Percentiles rank a stretch among this genome's conserved stretches.
These are phyloP conservation scores for Halcyon chelicuti DNA, from an alignment of 2,797 vertebrate species.

Conservation along the genomic window DNA sequence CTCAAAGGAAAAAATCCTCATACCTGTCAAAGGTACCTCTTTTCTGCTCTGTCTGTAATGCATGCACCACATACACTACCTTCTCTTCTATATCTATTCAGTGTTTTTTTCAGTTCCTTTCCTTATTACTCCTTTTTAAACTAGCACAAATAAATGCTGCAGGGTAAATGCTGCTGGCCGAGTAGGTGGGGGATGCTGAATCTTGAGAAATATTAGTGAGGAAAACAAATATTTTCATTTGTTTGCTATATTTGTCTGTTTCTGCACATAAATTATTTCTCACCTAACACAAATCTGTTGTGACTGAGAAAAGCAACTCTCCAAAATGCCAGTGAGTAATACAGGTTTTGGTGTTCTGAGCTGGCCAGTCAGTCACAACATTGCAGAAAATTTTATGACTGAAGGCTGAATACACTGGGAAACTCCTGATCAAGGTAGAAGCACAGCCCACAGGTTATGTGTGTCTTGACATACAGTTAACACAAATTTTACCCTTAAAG, in stretches of 20 bases:
- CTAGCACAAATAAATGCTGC: background rate
- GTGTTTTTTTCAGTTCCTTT: background rate
- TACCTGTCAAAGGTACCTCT: background rate
- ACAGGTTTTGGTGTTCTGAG: background rate
- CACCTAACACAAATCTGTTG: accelerated
- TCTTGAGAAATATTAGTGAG: background rate
- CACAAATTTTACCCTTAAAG: background rate
- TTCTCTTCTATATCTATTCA: background rate
- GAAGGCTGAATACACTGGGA: background rate
- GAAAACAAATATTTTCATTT: background rate
- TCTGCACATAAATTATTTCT: background rate
- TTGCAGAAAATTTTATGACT: background rate
- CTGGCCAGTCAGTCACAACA: background rate
- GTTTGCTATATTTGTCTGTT: background rate
- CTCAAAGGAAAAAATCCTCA: background rate
- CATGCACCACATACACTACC: background rate
- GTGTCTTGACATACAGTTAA: background rate
- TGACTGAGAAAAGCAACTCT: background rate
- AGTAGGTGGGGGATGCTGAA: background rate
- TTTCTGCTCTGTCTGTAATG: background rate
- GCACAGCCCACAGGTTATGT: accelerated
- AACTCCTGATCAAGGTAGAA: background rate
- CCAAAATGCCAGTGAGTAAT: background rate
- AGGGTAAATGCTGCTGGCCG: background rate
- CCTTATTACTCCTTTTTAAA: background rate